Evolutionary conservation across 2,113 vertebrate genomes (phyloP), one percentile per base, ranked within the genome.

Genomic region (Glaucidium brasilianum): DNA sequence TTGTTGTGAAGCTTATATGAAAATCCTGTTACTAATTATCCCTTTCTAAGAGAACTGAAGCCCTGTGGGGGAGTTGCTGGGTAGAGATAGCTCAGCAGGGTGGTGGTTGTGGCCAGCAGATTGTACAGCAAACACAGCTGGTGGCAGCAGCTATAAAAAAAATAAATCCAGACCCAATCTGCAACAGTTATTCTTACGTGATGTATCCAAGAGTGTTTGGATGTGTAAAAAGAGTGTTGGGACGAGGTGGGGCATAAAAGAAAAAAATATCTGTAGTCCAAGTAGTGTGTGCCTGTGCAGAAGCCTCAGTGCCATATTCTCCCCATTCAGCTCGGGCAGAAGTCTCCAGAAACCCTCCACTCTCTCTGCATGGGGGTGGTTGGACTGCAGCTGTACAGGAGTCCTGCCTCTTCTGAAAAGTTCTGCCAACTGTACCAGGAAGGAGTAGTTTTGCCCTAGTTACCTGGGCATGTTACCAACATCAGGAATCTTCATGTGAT

Each of bases 121-220:
- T 58, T 85, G 73, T 79, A 95, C 60, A 95, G 77, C 49, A 93
- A 91, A 90, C 73, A 82, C 92, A 93, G 87, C 69, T 93, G 62
- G 93, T 79, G 45, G 53, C 58, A 76, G 53, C 30, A 90, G 63
- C 25, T 82, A 75, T 64, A 37, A 85, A 91, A 91, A 77, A 91
- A 87, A 95, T 45, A 96, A 95, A 94, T 93, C 90, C 81, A 88
- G 21, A 25, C 37, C 35, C 90, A 85, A 90, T 58, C 49, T 37
- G 53, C 34, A 90, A 85, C 82, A 88, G 95, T 84, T 95, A 73
- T 95, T 91, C 27, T 79, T 81, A 56, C 0, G 1, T 85, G 35
- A 85, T 87, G 34, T 72, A 60, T 47, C 34, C 1, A 15, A 88
- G 77, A 90, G 49, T 73, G 56, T 68, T 73, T 78, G 25, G 52